Base-by-base conservation (phyloP, 2,888 invertebrate species). In the Leucophenga montana region DNA sequence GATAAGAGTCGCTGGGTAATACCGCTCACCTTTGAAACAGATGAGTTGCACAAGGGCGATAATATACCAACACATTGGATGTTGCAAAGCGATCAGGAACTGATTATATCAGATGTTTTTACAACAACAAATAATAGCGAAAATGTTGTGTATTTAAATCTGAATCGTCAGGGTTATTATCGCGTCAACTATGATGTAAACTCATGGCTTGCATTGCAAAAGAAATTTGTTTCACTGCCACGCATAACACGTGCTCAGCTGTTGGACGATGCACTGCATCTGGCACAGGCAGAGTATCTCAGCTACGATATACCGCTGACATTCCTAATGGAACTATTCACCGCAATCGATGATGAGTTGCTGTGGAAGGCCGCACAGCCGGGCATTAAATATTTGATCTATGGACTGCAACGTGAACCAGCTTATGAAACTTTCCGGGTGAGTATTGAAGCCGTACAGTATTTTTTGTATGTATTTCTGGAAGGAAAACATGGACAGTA, bases 211-310 rank as follows among this genome's bases (percentile, higher is more conserved):
- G 85, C 89, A 11, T 83, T 93, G 14, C 90, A 90, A 27, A 86
- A 89, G 46, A 89, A 91, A 3, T 91, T 92, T 59, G 89, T 91
- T 80, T 78, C 79, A 1, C 89, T 95, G 62, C 91, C 92, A 4
- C 86, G 90, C 0, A 88, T 91, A 1, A 92, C 92, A 70, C 89
- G 93, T 73, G 93, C 93, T 0, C 93, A 94, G 82, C 85, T 95
- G 14, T 88, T 95, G 46, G 92, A 93, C 77, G 94, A 95, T 87
- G 90, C 92, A 0, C 89, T 92, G 81, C 90, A 91, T 73, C 86
- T 92, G 71, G 91, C 92, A 0, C 88, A 90, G 69, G 90, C 90
- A 0, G 91, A 91, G 72, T 87, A 91, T 69, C 83, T 92, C 54
- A 88, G 90, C 68, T 92, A 92, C 75, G 90, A 90, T 65, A 90